A percentile compares a stretch with the other conserved stretches of the same genome.
phyloP scores from a whole-genome alignment of 2,113 vertebrate genomes.

The Pelvicachromis taeniatus region DNA sequence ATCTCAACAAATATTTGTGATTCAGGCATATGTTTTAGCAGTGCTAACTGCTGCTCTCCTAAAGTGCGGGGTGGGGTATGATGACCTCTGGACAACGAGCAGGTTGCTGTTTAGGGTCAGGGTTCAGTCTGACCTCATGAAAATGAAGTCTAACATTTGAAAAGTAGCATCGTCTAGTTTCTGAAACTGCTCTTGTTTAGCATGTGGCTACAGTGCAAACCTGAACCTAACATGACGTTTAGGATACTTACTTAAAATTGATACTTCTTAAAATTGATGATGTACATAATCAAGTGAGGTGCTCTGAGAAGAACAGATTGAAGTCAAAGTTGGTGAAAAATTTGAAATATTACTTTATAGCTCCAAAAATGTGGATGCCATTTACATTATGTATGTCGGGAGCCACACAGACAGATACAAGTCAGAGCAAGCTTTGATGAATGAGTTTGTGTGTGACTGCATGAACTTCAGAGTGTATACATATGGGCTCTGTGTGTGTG shows the following conservation, averaged over 20 bases:
- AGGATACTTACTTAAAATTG: background rate
- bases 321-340: background rate
- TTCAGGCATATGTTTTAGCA: background rate
- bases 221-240: background rate
- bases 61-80: background rate
- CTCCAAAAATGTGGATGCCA: background rate
- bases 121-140: background rate
- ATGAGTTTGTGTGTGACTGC: conserved; percentile 12
- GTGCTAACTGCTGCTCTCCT: background rate
- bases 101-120: background rate
- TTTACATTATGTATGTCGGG: background rate
- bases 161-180: background rate
- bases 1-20: background rate
- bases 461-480: background rate
- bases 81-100: background rate
- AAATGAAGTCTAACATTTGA: background rate
- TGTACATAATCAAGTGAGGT: background rate
- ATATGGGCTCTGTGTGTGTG: background rate
- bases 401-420: background rate
- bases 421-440: conserved; percentile 15
- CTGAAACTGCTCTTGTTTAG: background rate
- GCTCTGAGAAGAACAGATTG: background rate
- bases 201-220: background rate
- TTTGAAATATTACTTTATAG: background rate
- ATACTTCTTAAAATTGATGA: background rate